Conservation (phyloP, 1,140 invertebrate species). For the Asbolus verrucosus region DNA sequence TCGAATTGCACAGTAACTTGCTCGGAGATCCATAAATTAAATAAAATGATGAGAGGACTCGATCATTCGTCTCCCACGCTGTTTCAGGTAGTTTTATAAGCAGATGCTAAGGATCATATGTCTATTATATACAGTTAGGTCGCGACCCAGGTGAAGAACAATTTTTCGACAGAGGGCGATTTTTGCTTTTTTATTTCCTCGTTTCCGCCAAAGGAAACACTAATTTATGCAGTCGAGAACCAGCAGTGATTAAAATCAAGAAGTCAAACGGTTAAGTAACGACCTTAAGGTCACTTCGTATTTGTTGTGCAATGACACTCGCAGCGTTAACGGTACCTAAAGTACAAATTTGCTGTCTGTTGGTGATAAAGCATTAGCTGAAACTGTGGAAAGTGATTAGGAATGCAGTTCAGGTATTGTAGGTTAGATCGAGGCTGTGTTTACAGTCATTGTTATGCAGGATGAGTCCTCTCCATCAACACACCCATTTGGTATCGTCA, state of each 20-base stretch:
- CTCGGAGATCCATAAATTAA: conserved; percentile 23
- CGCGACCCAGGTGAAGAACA: conserved; percentile 34
- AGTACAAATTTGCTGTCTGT: conserved; percentile 8
- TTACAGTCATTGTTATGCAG: conserved; percentile 22
- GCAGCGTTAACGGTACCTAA: conserved; percentile 7
- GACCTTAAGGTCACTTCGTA: conserved; percentile 2
- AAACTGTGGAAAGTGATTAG: conserved; percentile 16
- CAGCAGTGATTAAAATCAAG: conserved; percentile 7
- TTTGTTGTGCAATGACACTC: conserved; percentile 9
- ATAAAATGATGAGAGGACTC: conserved; percentile 31
- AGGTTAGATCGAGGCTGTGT: conserved; percentile 22
- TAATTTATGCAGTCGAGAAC: conserved; percentile 1
- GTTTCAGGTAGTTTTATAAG: conserved; percentile 30
- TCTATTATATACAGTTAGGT: conserved; percentile 44
- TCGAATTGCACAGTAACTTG: conserved; percentile 17
- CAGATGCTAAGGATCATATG: conserved; percentile 39
- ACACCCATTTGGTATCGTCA: conserved; percentile 24
- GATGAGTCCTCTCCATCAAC: conserved; percentile 16
- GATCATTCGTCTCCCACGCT: conserved; percentile 22
- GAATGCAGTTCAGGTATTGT: conserved; percentile 30
- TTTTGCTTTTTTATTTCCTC: conserved; percentile 10
- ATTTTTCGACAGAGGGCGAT: neutral
- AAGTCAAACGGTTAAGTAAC: conserved; percentile 2
- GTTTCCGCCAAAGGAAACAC: conserved; percentile 11
- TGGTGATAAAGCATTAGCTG: no score